Conservation (phyloP, 1,140 invertebrate species). For the Pemphigus obesinymphae region DNA sequence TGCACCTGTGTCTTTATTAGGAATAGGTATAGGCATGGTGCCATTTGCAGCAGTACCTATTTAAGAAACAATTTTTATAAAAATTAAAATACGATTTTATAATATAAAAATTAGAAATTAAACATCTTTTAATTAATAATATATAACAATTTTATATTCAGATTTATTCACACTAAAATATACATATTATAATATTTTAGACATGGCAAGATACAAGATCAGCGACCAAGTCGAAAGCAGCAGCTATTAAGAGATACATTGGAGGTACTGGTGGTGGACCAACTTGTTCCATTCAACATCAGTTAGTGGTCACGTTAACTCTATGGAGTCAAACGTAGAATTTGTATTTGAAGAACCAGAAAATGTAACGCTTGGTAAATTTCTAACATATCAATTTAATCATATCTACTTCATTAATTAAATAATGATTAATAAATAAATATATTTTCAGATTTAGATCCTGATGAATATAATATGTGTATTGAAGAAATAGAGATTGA, state of each 20-base stretch:
- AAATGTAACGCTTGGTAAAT: background rate
- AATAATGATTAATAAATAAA: background rate
- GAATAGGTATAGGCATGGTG: too few relatives aligned
- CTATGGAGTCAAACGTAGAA: background rate
- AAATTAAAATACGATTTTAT: too few relatives aligned
- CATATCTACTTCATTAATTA: background rate
- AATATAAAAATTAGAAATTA: too few relatives aligned
- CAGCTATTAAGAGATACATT: background rate
- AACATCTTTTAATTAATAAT: too few relatives aligned
- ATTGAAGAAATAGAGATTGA: background rate
- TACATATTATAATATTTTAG: background rate
- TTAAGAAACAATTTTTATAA: too few relatives aligned
- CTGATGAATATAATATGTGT: background rate
- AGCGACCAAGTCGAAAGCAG: background rate
- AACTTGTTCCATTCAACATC: background rate
- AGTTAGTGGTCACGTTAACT: background rate
- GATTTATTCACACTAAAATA: background rate
- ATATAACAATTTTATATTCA: too few relatives aligned
- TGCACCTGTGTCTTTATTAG: too few relatives aligned
- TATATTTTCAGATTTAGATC: background rate
- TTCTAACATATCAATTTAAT: background rate
- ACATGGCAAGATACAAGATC: background rate
- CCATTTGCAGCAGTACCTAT: too few relatives aligned
- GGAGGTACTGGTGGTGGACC: background rate
- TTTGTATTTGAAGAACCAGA: background rate